Conservation (phyloP, 2,888 invertebrate species). For the Tenthredo scrophulariae region DNA sequence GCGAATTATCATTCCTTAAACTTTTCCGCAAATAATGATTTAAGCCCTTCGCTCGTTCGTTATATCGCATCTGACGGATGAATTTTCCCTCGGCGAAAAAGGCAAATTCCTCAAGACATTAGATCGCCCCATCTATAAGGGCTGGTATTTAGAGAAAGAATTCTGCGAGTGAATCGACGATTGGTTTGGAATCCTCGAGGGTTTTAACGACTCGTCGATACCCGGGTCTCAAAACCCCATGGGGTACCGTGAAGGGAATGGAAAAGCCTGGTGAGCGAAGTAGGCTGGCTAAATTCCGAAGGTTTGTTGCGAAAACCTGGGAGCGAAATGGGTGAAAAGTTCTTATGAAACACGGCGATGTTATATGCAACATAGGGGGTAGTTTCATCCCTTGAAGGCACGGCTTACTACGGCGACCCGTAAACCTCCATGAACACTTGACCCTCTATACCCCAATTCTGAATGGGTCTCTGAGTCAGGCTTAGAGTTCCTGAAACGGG, state of each 20-base stretch:
- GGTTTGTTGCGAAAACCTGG: not conserved
- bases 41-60: not conserved
- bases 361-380: not conserved
- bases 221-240: not conserved
- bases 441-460: constrained; percentile 13
- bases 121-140: not conserved
- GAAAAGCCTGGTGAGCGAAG: not conserved
- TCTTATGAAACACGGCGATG: not conserved
- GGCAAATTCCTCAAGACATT: not conserved
- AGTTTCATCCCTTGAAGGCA: not conserved
- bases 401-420: not conserved
- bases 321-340: not conserved
- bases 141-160: constrained; percentile 7
- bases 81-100: not conserved
- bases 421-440: constrained; percentile 28
- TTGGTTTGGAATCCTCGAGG: constrained; percentile 29
- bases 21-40: not conserved
- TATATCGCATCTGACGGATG: not conserved
- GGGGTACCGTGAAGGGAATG: not conserved
- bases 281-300: not conserved
- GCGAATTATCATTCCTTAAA: not conserved
- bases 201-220: constrained; percentile 22
- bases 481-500: constrained; percentile 22
- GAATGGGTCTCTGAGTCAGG: not conserved
- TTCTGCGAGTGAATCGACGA: constrained; percentile 8